Evolutionary conservation across 2,888 invertebrate species (phyloP), one percentile per base, ranked within the genome.

Genomic region (Acleris emargana): DNA sequence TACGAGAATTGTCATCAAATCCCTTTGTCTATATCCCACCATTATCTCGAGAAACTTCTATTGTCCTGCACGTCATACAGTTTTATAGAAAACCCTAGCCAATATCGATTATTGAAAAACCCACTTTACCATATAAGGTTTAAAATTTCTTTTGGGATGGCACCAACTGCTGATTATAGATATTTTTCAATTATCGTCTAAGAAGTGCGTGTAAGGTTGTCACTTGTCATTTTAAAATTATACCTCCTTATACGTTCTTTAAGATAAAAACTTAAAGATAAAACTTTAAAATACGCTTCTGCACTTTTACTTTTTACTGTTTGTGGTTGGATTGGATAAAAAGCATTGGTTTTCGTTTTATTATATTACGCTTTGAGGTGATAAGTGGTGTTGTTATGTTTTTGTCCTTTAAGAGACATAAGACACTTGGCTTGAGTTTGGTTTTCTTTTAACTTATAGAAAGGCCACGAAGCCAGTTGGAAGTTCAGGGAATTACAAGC

Each of bases 211-310:
- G 75, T 76, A 71, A 64, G 63, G 32, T 32, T 43, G 55, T 55
- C 58, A 67, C 73, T 73, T 78, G 77, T 79, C 79, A 72, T 78
- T 75, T 72, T 74, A 67, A 77, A 79, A 76, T 76, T 77, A 77
- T 76, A 75, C 71, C 70, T 72, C 69, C 70, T 70, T 70, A 73
- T 25, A n/a, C 18, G 42, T 18, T 38, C 1, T 54, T 16, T 43
- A 7, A n/a, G 22, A n/a, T 45, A 16, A 25, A n/a, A 9, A 13
- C 13, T 57, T 64, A 38, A 20, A 53, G 47, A 20, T 45, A 52
- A 53, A 25, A 18, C 25, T 25, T 47, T 47, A 17, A 45, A 58
- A 57, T 53, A 53, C 52, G 45, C 52, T 45, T 38, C n/a, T 25
- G 47, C 43, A 32, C 17, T 20, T 45, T 57, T 28, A 42, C 20